phyloP scores from a whole-genome alignment of 2,113 vertebrate species.

The Deroptyus accipitrinus region DNA sequence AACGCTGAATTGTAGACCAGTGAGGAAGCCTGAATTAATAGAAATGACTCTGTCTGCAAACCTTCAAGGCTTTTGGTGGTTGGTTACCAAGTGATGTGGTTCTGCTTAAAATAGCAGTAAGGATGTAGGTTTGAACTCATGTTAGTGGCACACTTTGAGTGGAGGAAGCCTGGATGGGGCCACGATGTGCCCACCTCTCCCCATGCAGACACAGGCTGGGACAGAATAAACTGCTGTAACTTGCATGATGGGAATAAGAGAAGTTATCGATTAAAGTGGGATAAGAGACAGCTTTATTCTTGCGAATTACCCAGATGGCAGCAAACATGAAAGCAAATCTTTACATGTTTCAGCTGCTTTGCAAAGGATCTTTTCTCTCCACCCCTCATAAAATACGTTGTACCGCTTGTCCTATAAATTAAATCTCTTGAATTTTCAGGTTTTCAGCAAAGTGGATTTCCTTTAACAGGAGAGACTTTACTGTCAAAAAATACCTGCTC shows the following conservation, averaged over 20 bases:
- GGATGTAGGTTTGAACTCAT: neutral
- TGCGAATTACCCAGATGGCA: neutral
- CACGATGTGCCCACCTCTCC: fast-evolving
- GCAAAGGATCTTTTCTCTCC: neutral
- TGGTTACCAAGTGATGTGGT: neutral
- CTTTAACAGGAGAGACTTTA: neutral
- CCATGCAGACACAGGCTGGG: fast-evolving
- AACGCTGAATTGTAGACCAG: neutral
- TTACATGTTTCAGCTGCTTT: neutral
- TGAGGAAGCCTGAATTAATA: neutral
- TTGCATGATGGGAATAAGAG: neutral
- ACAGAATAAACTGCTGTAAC: neutral
- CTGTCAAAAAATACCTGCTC: neutral
- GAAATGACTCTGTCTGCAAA: neutral
- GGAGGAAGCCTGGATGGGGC: neutral
- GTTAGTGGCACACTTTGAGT: neutral
- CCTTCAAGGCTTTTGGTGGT: neutral
- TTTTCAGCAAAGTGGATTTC: neutral
- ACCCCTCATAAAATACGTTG: neutral
- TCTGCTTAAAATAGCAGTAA: neutral
- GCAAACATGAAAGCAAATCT: neutral
- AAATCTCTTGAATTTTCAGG: neutral
- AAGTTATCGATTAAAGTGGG: neutral
- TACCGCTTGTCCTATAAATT: neutral
- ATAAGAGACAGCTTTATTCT: neutral